These are phyloP conservation scores for Callionymus lyra DNA, from an alignment of 2,113 vertebrate species.

Conservation along the genomic window DNA sequence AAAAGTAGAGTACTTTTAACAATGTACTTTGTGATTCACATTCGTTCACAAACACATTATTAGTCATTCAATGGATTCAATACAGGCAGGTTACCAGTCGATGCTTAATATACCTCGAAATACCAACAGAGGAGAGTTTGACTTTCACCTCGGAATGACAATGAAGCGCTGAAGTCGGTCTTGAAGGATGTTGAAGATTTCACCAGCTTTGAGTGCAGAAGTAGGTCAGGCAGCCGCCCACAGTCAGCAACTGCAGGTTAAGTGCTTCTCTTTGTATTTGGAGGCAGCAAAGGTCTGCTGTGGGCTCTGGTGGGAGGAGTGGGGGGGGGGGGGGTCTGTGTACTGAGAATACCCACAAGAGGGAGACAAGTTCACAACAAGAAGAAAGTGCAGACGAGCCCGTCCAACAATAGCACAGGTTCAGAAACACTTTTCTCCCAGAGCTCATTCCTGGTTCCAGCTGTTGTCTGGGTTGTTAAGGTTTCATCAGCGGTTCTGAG, in stretches of 20 bases:
- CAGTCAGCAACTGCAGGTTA: constrained; percentile 58
- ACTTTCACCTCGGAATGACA: constrained; percentile 31
- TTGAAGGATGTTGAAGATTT: constrained; percentile 48
- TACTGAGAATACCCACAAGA: constrained; percentile 50
- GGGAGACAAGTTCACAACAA: constrained; percentile 51
- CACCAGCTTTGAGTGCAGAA: constrained; percentile 42
- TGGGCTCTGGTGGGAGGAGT: constrained; percentile 23
- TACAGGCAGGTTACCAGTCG: too few species aligned
- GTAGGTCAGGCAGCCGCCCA: constrained; percentile 60
- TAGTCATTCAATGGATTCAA: too few species aligned
- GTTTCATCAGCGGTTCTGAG: background rate
- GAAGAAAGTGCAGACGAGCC: constrained; percentile 1
- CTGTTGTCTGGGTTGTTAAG: too few species aligned
- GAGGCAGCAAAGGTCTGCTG: constrained; percentile 38
- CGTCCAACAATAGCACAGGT: background rate
- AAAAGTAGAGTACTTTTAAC: too few species aligned
- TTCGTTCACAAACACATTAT: too few species aligned
- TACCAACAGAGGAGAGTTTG: background rate
- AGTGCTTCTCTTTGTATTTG: constrained; percentile 58
- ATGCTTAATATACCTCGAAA: too few species aligned
- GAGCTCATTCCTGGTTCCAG: too few species aligned
- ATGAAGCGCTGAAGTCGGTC: constrained; percentile 32
- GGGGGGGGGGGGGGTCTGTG: constrained; percentile 9
- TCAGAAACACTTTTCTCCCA: background rate
- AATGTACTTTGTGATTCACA: too few species aligned